Evolutionary conservation across 2,888 invertebrate species (phyloP), one percentile per base, ranked within the genome.

Genomic region (Mesopsocus fuscifrons): DNA sequence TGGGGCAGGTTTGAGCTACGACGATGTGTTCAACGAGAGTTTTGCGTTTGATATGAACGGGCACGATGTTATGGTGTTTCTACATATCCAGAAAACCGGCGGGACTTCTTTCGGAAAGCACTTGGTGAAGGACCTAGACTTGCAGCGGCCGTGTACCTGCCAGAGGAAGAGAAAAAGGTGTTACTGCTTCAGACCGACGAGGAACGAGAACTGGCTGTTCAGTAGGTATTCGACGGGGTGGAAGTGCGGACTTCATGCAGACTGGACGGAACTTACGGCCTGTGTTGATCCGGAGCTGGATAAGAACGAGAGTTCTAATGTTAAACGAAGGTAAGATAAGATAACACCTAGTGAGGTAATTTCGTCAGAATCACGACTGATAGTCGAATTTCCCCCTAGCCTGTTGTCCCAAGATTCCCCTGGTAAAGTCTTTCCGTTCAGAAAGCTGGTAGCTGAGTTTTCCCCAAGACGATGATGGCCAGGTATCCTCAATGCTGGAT

Each of bases 51-150:
- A 88, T 62, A 81, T 88, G 65, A 80, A 83, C 59, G 84, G 83
- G 9, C 83, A 87, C 56, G 97, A 98, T 66, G 97, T 98, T 44
- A 83, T 98, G 72, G 95, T 98, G 43, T 77, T 98, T 72, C 67
- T 98, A 51, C 97, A 98, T 62, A 95, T 98, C 61, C 98, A 98
- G 64, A 98, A 98, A 67, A 98, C 97, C 42, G 97, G 97, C 44
- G 98, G 98, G 21, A 97, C 97, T 32, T 79, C 89, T 5, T 97
- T 98, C 60, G 98, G 97, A 43, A 80, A 84, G 58, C 94, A 95
- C 65, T 71, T 98, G 52, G 95, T 97, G 45, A 81, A 84, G 65
- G 89, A 97, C 67, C 70, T 97, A 56, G 89, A 92, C 63, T 66
- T 84, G 46, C 77, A 88, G 68, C 74, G 85, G 54, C 94, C 94